Conservation (phyloP, 2,797 vertebrate genomes). For the Pangasius krempfi region DNA sequence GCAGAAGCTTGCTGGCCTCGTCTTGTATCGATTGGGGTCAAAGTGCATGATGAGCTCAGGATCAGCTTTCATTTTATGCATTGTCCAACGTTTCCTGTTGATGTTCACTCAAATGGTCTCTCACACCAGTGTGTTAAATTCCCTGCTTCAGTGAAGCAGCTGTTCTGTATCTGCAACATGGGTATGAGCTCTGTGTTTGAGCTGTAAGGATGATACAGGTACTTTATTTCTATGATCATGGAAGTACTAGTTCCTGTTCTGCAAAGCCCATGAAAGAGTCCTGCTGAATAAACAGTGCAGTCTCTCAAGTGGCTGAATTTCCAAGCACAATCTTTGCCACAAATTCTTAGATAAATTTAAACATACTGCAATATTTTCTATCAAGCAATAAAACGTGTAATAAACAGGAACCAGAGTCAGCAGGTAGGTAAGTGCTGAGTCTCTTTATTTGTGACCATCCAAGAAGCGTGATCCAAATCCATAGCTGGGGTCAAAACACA, state of each 20-base stretch:
- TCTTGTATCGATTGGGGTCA: slow-evolving; percentile 60
- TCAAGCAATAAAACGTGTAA: background rate
- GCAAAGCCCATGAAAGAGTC: background rate
- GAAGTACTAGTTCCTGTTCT: background rate
- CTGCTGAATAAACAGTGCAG: background rate
- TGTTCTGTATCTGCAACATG: background rate
- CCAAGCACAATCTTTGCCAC: background rate
- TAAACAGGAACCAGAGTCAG: background rate
- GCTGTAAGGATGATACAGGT: background rate
- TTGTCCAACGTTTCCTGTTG: slow-evolving; percentile 28
- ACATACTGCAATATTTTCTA: too few species aligned
- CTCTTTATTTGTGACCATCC: background rate
- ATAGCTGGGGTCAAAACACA: background rate
- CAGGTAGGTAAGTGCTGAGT: background rate
- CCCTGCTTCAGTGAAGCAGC: background rate
- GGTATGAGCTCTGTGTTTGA: background rate
- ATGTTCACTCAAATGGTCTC: slow-evolving; percentile 20
- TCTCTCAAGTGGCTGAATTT: background rate
- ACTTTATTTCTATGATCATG: background rate
- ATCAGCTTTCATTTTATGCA: slow-evolving; percentile 60
- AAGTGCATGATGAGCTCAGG: slow-evolving; percentile 57
- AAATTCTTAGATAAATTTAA: background rate
- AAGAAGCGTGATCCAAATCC: background rate
- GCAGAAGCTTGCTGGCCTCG: slow-evolving; percentile 54
- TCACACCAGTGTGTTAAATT: slow-evolving; percentile 21